Conservation (phyloP, 2,888 invertebrate species). For the Synanthedon myopaeformis region DNA sequence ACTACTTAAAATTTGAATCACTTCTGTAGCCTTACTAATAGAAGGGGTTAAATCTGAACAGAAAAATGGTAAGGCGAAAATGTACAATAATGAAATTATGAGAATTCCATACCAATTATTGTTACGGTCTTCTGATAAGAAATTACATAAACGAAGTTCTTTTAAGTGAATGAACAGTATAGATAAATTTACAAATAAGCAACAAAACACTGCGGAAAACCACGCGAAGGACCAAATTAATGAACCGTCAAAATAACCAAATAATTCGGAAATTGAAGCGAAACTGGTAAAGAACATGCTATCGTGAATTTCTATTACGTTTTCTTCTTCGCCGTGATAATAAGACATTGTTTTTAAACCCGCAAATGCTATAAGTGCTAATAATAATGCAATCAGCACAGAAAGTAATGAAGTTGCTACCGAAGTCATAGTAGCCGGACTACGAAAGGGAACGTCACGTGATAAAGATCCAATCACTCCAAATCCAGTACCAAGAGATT, state of each 20-base stretch:
- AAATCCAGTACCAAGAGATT: constrained; percentile 38
- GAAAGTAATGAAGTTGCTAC: constrained; percentile 35
- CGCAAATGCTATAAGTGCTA: constrained; percentile 36
- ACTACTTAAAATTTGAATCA: constrained; percentile 38
- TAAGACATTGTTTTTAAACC: constrained; percentile 53
- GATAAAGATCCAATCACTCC: constrained; percentile 43
- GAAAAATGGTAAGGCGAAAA: constrained; percentile 38
- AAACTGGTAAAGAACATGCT: constrained; percentile 34
- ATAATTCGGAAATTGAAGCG: constrained; percentile 41
- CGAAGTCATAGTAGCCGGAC: constrained; percentile 51
- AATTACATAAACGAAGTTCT: constrained; percentile 20
- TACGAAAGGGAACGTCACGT: constrained; percentile 42
- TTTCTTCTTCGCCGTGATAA: constrained; percentile 50
- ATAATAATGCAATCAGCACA: constrained; percentile 25
- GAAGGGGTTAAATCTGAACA: constrained; percentile 44
- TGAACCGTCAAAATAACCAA: constrained; percentile 40
- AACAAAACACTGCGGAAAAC: constrained; percentile 37
- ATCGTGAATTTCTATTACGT: constrained; percentile 37
- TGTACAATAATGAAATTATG: constrained; percentile 19
- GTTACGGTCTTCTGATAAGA: constrained; percentile 18
- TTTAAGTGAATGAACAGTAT: constrained; percentile 35
- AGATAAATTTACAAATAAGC: constrained; percentile 40
- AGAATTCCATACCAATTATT: constrained; percentile 20
- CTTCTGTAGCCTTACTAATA: constrained; percentile 30
- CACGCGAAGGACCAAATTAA: constrained; percentile 44